A percentile compares a stretch with the other conserved stretches of the same genome.
phyloP scores from a whole-genome alignment of 2,888 invertebrate species.

The Chrysina gloriosa region DNA sequence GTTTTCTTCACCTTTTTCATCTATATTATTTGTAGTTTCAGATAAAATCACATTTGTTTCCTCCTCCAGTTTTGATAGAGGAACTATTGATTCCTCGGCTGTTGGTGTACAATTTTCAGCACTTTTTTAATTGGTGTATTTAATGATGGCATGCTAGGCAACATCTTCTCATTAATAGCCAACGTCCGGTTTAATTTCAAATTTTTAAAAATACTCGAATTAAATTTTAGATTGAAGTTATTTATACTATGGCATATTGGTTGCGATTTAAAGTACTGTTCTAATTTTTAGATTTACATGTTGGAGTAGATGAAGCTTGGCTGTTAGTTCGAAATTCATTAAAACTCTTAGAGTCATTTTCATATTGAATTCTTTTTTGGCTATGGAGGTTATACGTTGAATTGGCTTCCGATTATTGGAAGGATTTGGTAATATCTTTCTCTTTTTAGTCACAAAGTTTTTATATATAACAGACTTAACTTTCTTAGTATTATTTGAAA shows the following conservation, averaged over 20 bases:
- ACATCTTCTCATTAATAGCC: conserved; percentile 48
- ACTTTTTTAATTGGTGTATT: conserved; percentile 52
- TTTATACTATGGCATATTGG: conserved; percentile 6
- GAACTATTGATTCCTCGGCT: neutral
- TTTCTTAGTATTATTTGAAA: conserved; percentile 43
- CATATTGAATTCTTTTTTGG: conserved; percentile 18
- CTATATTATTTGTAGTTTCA: neutral
- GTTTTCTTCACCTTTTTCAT: conserved; percentile 28
- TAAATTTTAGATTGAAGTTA: conserved; percentile 50
- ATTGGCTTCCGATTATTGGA: conserved; percentile 21
- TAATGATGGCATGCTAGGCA: conserved; percentile 62
- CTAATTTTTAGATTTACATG: conserved; percentile 42
- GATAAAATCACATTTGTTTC: neutral
- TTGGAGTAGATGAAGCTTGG: conserved; percentile 34
- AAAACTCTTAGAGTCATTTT: conserved; percentile 20
- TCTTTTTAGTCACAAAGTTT: conserved; percentile 42
- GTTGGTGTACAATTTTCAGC: conserved; percentile 23
- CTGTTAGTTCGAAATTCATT: conserved; percentile 19
- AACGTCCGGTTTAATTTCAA: conserved; percentile 9
- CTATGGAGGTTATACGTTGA: conserved; percentile 9
- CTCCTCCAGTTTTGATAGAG: neutral
- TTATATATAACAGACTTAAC: conserved; percentile 50
- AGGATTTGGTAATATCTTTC: conserved; percentile 36
- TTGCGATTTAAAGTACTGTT: conserved; percentile 44
- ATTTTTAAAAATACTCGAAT: conserved; percentile 52